Evolutionary conservation across 2,113 vertebrate genomes (phyloP).

Genomic region (Oryzias javanicus): DNA sequence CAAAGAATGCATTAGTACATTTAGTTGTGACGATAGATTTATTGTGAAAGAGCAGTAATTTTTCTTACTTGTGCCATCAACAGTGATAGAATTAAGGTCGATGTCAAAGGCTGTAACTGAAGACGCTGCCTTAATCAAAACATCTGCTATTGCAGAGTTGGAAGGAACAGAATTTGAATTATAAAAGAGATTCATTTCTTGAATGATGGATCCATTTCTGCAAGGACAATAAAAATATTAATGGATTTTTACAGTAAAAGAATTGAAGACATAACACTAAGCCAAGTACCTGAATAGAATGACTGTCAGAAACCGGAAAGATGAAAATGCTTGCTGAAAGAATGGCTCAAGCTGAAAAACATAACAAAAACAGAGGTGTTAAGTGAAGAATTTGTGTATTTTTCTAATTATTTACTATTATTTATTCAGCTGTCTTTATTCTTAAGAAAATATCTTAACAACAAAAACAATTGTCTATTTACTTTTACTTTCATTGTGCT

Average conservation of each 20-base stretch:
- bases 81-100: constrained; percentile 11
- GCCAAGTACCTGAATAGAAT: background rate
- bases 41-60: background rate
- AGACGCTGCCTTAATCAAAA: constrained; percentile 22
- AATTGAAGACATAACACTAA: background rate
- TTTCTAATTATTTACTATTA: no score
- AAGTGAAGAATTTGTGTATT: no score
- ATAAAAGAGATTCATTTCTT: background rate
- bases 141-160: background rate
- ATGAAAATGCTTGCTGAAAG: background rate
- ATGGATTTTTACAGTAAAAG: background rate
- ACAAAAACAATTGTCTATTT: no score
- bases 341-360: constrained; percentile 22
- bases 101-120: constrained; percentile 34
- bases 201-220: constrained; percentile 52
- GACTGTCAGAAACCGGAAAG: constrained; percentile 1
- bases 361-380: background rate
- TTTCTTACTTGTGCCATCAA: constrained; percentile 21
- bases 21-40: background rate
- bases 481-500: no score
- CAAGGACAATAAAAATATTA: background rate
- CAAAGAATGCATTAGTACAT: background rate
- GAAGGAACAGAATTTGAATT: constrained; percentile 5
- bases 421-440: no score
- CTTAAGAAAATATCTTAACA: no score